Evolutionary conservation across 2,113 vertebrate species (phyloP), one percentile per base, ranked within the genome.

Genomic region (Nothocercus julius): DNA sequence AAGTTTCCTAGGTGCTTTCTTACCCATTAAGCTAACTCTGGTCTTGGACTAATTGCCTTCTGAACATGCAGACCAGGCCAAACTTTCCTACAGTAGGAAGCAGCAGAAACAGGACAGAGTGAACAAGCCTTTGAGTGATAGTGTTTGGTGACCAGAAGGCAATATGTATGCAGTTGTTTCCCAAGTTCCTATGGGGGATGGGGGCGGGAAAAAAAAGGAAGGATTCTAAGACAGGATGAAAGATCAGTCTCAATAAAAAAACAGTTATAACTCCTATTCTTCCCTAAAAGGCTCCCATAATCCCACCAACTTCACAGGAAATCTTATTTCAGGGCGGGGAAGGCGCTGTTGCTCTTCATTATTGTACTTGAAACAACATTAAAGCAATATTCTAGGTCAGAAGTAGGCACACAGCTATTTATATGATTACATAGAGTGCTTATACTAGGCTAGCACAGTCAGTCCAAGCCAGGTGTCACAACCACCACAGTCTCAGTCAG

Each of bases 31-130:
- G 40, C 78, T 7, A 85, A 24, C 42, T 21, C 19, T 25, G 49
- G 30, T 2, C 32, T 36, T 28, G 91, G 17, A 91, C 22, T 24
- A 72, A 85, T 0, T 85, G 84, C 88, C 95, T 96, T 86, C 89
- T 67, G 59, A 87, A 78, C 16, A 81, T 40, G 53, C 47, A 76
- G 27, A 53, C 27, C 58, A 91, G 64, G 89, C 87, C 96, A 97
- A 95, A 79, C 36, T 61, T 87, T 69, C 64, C 53, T 70, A 68
- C 84, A 84, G 42, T 24, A 89, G 89, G 82, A 85, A 84, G 66
- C 1, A 74, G 64, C 87, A 64, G 81, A 89, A 93, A 90, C 11
- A 38, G n/a, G 75, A 86, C 8, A 70, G 30, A 34, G 69, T 5
- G 36, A 90, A 66, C 36, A 61, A 82, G 19, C 19, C 61, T 91